Conservation (phyloP, 2,888 invertebrate species). For the Eristalis tenax region DNA sequence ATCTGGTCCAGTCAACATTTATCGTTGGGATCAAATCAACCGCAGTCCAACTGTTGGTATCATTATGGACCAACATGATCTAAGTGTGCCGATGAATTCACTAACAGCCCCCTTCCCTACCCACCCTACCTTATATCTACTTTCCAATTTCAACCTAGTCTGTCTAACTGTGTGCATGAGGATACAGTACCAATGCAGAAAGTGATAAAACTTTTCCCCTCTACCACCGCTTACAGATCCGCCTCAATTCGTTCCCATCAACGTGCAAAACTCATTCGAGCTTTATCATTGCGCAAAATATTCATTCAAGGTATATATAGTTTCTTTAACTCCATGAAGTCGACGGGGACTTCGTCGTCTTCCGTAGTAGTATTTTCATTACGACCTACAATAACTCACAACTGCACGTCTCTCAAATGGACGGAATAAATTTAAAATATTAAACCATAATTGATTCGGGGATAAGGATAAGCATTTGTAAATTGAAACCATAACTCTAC, state of each 20-base stretch:
- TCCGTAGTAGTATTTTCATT: not conserved
- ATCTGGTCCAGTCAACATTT: too few species aligned
- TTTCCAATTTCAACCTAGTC: too few species aligned
- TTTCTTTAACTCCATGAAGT: not conserved
- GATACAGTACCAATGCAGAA: not conserved
- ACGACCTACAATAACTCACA: conserved; percentile 4
- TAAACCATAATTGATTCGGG: conserved; percentile 60
- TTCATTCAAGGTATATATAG: not conserved
- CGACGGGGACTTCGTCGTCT: not conserved
- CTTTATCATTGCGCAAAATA: not conserved
- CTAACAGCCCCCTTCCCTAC: too few species aligned
- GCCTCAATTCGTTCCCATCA: not conserved
- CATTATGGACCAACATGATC: too few species aligned
- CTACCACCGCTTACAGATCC: not conserved
- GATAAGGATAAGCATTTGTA: conserved; percentile 65
- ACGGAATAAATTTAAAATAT: conserved; percentile 58
- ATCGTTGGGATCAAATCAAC: too few species aligned
- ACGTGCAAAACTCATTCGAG: not conserved
- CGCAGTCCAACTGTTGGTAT: too few species aligned
- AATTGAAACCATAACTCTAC: conserved; percentile 61
- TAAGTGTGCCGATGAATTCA: too few species aligned
- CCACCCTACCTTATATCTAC: too few species aligned
- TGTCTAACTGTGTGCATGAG: not conserved
- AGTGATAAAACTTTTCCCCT: not conserved
- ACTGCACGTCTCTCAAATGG: conserved; percentile 25